Evolutionary conservation across 2,797 vertebrate species (phyloP), one percentile per base, ranked within the genome.

Genomic region (Columba guinea): DNA sequence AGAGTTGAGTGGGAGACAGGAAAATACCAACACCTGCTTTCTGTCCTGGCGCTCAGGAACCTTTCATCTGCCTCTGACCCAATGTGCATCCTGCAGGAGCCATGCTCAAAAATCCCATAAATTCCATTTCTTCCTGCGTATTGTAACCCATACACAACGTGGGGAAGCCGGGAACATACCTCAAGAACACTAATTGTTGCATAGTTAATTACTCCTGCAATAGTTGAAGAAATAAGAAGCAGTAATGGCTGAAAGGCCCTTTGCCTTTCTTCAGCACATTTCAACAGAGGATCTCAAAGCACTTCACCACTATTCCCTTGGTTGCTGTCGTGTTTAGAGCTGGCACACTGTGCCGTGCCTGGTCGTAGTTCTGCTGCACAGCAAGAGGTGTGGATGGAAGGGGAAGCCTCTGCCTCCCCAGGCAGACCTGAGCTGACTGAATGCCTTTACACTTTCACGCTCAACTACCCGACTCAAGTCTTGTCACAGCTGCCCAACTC

Each of bases 271-370:
- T 85, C 92, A 96, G 95, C 95, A 95, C 94, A 2, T 94, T 84
- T 96, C 94, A 89, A 86, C 94, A 96, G 95, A 96, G 94, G 95
- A 96, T 96, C 96, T 96, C 94, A 96, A 97, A 97, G 94, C 95
- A 84, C 75, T 46, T 77, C 89, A 76, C 53, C 35, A 8, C 20
- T 5, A 2, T 17, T 23, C 22, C 2, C 64, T 26, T 14, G 52
- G 18, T 32, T 26, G n/a, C 70, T 24, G 19, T 17, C 7, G 7
- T 0, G 3, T 6, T 49, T 13, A 21, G 73, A 39, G 53, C 2
- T 23, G 27, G 65, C 76, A 41, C 6, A 39, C 76, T 27, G 9
- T 0, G 0, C 52, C 11, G 71, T 7, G 48, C 2, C n/a, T 10
- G 48, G 8, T 3, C 7, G 2, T 3, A 11, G 27, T 1, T 55